These are phyloP conservation scores for Terebella lapidaria DNA, from an alignment of 2,888 invertebrate species.

Conservation along the genomic window DNA sequence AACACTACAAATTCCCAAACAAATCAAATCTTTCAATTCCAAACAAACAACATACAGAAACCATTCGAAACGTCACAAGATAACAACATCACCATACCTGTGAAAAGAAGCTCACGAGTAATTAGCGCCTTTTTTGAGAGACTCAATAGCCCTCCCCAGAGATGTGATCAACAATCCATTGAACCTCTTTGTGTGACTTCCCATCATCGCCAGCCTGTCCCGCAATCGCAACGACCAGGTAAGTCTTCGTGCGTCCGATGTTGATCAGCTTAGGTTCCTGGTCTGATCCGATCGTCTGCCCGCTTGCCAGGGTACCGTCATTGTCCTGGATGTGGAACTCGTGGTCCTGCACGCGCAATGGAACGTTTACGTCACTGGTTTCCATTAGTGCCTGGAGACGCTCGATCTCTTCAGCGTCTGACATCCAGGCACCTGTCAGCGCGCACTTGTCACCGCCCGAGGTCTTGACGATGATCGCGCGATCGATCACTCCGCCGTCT, in stretches of 20 bases:
- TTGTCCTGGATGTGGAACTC: conserved; percentile 11
- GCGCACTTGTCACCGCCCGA: neutral
- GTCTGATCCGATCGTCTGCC: conserved; percentile 7
- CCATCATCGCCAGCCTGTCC: conserved; percentile 1
- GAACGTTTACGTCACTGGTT: neutral
- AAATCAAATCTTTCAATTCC: too few relatives aligned
- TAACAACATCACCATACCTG: too few relatives aligned
- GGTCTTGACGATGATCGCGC: conserved; percentile 7
- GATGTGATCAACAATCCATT: conserved; percentile 21
- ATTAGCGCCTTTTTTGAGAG: neutral
- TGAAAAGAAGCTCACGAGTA: neutral
- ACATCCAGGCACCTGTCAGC: conserved; percentile 1
- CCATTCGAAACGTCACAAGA: too few relatives aligned
- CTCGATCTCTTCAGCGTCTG: conserved; percentile 6
- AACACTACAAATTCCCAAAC: too few relatives aligned
- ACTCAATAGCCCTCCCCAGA: conserved; percentile 21
- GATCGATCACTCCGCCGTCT: neutral
- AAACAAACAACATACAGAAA: too few relatives aligned
- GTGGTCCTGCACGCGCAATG: conserved; percentile 1
- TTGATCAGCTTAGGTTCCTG: conserved; percentile 5
- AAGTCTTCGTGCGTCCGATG: conserved; percentile 19
- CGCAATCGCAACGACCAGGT: conserved; percentile 17
- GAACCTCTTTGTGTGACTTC: conserved; percentile 16
- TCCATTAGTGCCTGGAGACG: conserved; percentile 5
- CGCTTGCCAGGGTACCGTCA: conserved; percentile 10